phyloP scores from a whole-genome alignment of 2,113 vertebrate species.

The Chlorocebus sabaeus region DNA sequence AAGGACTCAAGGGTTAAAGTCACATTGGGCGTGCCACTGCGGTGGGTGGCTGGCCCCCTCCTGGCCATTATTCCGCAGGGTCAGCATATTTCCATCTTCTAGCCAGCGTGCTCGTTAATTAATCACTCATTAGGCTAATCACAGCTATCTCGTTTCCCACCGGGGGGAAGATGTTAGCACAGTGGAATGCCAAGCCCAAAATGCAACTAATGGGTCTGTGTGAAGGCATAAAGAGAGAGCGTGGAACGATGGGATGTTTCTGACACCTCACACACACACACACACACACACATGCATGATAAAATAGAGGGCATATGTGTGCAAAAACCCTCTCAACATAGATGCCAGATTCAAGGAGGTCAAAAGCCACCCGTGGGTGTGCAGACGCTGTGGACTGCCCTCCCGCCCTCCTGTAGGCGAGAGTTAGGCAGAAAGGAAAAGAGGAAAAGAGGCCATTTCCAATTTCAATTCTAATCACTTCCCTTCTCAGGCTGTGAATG shows the following conservation, averaged over 20 bases:
- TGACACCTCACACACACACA: accelerated
- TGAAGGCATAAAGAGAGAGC: not conserved
- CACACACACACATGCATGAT: accelerated
- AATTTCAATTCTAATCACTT: not conserved
- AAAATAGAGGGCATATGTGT: not conserved
- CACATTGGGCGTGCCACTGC: accelerated
- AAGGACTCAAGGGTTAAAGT: not conserved
- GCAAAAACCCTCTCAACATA: not conserved
- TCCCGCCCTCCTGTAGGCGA: accelerated
- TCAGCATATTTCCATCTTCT: conserved; percentile 44
- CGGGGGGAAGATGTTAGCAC: conserved; percentile 26
- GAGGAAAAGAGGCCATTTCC: not conserved
- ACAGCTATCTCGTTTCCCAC: conserved; percentile 63
- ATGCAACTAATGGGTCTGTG: not conserved
- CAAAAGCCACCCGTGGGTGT: accelerated
- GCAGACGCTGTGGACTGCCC: accelerated
- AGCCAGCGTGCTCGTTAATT: conserved; percentile 69
- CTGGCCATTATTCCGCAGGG: conserved; percentile 23
- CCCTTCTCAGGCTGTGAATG: not conserved
- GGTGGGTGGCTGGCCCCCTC: not conserved
- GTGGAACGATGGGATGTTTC: not conserved
- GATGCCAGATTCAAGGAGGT: accelerated
- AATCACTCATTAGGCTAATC: conserved; percentile 80
- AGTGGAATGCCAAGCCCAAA: not conserved
- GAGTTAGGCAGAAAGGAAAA: not conserved